Conservation (phyloP, 2,888 invertebrate genomes). For the Leptinotarsa rubiginosa region DNA sequence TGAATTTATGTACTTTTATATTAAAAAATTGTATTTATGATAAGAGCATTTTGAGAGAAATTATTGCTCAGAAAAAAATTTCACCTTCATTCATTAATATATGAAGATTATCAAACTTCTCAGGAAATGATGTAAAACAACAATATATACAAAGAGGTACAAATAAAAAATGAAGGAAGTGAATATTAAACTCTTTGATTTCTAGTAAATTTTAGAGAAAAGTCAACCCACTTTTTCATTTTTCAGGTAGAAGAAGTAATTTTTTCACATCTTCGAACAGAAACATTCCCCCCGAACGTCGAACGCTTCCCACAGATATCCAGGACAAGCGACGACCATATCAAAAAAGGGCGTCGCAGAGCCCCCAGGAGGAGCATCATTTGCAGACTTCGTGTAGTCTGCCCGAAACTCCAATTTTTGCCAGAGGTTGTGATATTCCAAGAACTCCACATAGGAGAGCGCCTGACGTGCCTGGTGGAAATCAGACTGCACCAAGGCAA, state of each 20-base stretch:
- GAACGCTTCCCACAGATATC: conserved; percentile 78
- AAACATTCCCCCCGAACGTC: conserved; percentile 74
- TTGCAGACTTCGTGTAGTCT: conserved; percentile 87
- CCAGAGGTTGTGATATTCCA: conserved; percentile 82
- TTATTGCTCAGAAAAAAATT: no score
- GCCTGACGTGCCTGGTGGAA: conserved; percentile 69
- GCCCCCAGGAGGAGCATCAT: conserved; percentile 72
- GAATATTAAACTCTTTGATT: no score
- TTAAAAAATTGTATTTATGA: no score
- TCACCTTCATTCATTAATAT: no score
- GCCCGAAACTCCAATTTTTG: conserved; percentile 91
- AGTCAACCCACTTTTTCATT: background rate
- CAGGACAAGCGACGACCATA: conserved; percentile 57
- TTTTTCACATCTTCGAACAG: conserved; percentile 69
- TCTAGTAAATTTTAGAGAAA: no score
- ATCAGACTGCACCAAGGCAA: conserved; percentile 73
- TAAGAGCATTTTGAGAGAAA: no score
- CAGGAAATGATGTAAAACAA: no score
- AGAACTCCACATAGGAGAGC: conserved; percentile 81
- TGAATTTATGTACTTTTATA: no score
- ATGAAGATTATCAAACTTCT: no score
- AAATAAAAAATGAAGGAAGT: no score
- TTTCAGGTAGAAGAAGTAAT: conserved; percentile 54
- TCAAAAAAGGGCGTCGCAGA: conserved; percentile 68
- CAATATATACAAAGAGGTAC: no score